phyloP scores from a whole-genome alignment of 2,113 vertebrate genomes.

The Apeltes quadracus region DNA sequence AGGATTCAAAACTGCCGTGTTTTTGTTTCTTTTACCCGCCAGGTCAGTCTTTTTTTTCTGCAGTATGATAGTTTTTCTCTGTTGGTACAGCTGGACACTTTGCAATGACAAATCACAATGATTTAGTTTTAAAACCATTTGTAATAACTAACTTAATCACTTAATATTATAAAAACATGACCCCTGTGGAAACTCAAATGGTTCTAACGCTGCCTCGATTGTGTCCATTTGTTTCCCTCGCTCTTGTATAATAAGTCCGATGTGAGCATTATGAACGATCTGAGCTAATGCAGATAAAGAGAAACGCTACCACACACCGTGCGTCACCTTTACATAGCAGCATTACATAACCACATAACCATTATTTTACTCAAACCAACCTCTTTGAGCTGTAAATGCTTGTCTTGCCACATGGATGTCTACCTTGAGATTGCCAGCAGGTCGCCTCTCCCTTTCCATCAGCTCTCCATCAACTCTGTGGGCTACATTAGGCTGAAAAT shows the following conservation, averaged over 20 bases:
- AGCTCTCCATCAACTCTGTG: slow-evolving; percentile 15
- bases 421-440: background rate
- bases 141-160: background rate
- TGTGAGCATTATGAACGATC: background rate
- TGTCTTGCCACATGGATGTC: background rate
- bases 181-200: background rate
- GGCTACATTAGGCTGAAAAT: slow-evolving; percentile 4
- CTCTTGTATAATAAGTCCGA: background rate
- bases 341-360: background rate
- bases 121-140: background rate
- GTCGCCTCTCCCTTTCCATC: background rate
- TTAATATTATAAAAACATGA: background rate
- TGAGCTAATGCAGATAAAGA: background rate
- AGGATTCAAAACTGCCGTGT: background rate
- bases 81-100: background rate
- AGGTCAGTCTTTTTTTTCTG: background rate
- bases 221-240: background rate
- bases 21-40: background rate
- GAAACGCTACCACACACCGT: background rate
- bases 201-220: background rate
- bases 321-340: no score
- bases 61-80: background rate
- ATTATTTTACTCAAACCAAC: background rate
- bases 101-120: no score
- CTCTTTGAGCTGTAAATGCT: background rate